Conservation (phyloP, 2,888 invertebrate genomes). For the Cistogaster globosa region DNA sequence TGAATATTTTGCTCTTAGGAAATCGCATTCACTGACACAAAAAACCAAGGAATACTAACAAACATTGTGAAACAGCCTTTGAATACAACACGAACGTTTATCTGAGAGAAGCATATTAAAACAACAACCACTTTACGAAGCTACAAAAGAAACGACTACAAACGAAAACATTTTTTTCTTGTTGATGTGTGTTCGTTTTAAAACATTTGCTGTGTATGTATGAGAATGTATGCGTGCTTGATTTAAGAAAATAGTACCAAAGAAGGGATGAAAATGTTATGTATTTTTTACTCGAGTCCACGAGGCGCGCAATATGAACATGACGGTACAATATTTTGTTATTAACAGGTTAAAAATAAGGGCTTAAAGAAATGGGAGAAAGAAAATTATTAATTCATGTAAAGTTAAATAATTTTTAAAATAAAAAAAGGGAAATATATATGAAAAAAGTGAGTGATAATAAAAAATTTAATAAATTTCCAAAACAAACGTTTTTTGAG, state of each 20-base stretch:
- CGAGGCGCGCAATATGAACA: background rate
- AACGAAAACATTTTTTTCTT: background rate
- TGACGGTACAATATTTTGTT: background rate
- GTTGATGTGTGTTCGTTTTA: slow-evolving; percentile 17
- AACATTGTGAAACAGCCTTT: slow-evolving; percentile 29
- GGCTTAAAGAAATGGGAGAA: too few relatives aligned
- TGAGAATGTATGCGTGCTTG: slow-evolving; percentile 9
- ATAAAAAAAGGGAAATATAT: too few relatives aligned
- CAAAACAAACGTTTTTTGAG: too few relatives aligned
- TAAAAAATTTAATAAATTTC: too few relatives aligned
- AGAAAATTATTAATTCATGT: too few relatives aligned
- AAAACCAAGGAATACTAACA: slow-evolving; percentile 52
- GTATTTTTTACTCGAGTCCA: background rate
- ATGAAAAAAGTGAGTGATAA: too few relatives aligned
- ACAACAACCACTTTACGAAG: slow-evolving; percentile 34
- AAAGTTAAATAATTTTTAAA: too few relatives aligned
- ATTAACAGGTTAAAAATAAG: background rate
- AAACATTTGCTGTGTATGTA: background rate
- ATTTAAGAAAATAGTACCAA: background rate
- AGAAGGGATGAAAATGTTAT: slow-evolving; percentile 24
- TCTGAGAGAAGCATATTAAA: background rate
- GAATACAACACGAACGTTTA: slow-evolving; percentile 45
- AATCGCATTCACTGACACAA: slow-evolving; percentile 63
- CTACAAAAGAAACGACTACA: slow-evolving; percentile 3
- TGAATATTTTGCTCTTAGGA: slow-evolving; percentile 64